Conservation (phyloP, 2,888 invertebrate genomes). For the Tipula confusa region DNA sequence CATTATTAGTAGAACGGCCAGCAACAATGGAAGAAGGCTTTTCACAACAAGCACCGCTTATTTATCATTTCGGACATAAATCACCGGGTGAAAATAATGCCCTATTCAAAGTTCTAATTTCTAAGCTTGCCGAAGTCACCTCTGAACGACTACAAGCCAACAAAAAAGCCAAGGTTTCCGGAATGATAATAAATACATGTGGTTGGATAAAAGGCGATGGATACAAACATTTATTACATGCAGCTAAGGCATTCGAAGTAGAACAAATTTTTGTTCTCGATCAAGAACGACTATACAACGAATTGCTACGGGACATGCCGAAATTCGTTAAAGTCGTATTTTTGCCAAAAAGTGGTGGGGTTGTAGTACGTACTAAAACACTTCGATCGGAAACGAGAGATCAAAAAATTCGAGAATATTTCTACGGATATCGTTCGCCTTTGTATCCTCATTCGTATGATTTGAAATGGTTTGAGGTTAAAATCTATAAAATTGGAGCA, state of each 20-base stretch:
- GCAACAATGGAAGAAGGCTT: conserved; percentile 94
- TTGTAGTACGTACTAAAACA: conserved; percentile 76
- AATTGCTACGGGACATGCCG: conserved; percentile 89
- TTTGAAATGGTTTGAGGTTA: conserved; percentile 83
- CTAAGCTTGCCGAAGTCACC: conserved; percentile 80
- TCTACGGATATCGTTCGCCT: conserved; percentile 80
- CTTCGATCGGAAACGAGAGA: conserved; percentile 73
- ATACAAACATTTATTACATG: conserved; percentile 79
- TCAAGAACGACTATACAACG: conserved; percentile 93
- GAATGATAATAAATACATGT: conserved; percentile 94
- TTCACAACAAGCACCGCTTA: conserved; percentile 85
- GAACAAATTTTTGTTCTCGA: conserved; percentile 93
- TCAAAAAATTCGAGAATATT: conserved; percentile 83
- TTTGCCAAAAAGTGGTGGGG: conserved; percentile 94
- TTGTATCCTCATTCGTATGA: conserved; percentile 94
- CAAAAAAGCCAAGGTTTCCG: conserved; percentile 80
- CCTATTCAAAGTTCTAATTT: conserved; percentile 77
- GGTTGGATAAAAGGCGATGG: conserved; percentile 95
- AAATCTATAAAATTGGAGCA: conserved; percentile 91
- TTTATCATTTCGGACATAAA: conserved; percentile 91
- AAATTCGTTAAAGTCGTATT: conserved; percentile 88
- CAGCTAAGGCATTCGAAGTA: conserved; percentile 92
- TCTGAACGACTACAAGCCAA: conserved; percentile 79
- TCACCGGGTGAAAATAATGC: conserved; percentile 70
- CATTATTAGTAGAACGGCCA: conserved; percentile 84